A percentile compares a stretch with the other conserved stretches of the same genome.
These are phyloP conservation scores for Ferdinandea cuprea DNA, from an alignment of 2,888 invertebrate species.

Conservation along the genomic window DNA sequence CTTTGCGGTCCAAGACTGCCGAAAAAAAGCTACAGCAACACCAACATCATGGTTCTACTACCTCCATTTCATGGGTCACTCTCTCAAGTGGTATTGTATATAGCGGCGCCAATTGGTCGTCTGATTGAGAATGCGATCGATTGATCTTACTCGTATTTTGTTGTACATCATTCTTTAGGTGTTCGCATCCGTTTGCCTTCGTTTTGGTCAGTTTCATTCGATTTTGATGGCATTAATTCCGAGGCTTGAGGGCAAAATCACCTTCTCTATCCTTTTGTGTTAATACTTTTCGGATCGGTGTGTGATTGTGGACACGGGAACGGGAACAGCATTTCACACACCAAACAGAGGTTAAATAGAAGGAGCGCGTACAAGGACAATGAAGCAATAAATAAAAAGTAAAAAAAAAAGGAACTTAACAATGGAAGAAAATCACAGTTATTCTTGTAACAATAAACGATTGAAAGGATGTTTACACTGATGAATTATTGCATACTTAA, in stretches of 20 bases:
- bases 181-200: conserved; percentile 48
- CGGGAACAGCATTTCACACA: conserved; percentile 61
- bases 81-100: conserved; percentile 43
- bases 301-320: conserved; percentile 62
- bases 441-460: conserved; percentile 67
- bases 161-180: conserved; percentile 35
- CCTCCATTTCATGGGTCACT: background rate
- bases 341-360: conserved; percentile 31
- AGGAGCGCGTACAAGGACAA: conserved; percentile 53
- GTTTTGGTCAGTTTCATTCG: conserved; percentile 12
- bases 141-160: conserved; percentile 61
- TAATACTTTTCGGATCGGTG: conserved; percentile 30
- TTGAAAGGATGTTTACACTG: conserved; percentile 68
- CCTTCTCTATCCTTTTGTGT: conserved; percentile 44
- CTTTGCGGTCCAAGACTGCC: background rate
- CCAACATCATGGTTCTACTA: background rate
- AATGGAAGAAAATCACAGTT: conserved; percentile 67
- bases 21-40: background rate
- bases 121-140: conserved; percentile 66
- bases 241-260: conserved; percentile 36
- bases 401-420: conserved; percentile 39
- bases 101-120: conserved; percentile 69
- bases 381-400: conserved; percentile 63
- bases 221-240: conserved; percentile 6
- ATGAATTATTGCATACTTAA: conserved; percentile 66